These are phyloP conservation scores for Calyptomena viridis DNA, from an alignment of 2,113 vertebrate species.

Conservation along the genomic window DNA sequence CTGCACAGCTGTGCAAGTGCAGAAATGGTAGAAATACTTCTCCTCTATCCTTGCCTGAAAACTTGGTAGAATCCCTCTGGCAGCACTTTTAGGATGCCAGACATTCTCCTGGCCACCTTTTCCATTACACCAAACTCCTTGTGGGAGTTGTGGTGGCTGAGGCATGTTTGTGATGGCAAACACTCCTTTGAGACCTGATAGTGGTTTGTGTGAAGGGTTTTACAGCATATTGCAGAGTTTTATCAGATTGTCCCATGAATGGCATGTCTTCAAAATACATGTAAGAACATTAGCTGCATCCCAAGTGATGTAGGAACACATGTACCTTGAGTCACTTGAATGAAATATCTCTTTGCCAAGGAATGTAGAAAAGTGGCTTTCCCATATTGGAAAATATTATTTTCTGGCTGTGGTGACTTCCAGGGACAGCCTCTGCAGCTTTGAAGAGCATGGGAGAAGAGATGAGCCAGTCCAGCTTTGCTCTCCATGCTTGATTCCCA, in stretches of 20 bases:
- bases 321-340: not conserved
- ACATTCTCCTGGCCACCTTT: not conserved
- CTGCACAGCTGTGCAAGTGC: not conserved
- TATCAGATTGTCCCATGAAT: not conserved
- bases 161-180: not conserved
- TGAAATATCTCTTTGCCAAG: not conserved
- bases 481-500: not conserved
- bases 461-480: not conserved
- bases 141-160: not conserved
- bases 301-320: not conserved
- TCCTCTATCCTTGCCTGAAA: not conserved
- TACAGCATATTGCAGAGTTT: not conserved
- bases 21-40: not conserved
- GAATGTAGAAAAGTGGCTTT: not conserved
- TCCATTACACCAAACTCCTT: not conserved
- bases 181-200: not conserved
- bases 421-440: not conserved
- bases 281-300: not conserved
- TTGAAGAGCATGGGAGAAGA: not conserved
- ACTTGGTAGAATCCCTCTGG: not conserved
- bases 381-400: not conserved
- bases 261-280: not conserved
- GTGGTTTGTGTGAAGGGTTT: not conserved
- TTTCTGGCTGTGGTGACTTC: not conserved
- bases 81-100: not conserved